Percentiles rank a stretch among this genome's conserved stretches.
These are phyloP conservation scores for Terrapene triunguis DNA, from an alignment of 2,113 vertebrate genomes.

Conservation along the genomic window DNA sequence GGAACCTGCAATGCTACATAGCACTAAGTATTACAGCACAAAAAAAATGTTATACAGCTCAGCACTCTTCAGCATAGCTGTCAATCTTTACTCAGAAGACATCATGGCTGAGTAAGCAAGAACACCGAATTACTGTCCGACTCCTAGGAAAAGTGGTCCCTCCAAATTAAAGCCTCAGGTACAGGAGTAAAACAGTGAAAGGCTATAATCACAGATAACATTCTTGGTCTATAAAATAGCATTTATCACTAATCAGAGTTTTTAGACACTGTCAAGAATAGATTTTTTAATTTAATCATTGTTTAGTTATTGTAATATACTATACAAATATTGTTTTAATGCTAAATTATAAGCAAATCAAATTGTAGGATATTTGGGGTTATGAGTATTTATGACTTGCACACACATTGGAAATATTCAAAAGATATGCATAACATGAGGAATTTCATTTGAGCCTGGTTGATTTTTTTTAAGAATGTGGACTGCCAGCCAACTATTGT, in stretches of 20 bases:
- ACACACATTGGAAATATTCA: background rate
- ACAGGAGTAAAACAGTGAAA: background rate
- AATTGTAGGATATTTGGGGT: background rate
- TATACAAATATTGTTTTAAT: background rate
- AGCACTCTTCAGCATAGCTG: background rate
- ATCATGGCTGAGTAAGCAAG: background rate
- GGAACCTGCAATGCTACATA: background rate
- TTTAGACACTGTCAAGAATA: background rate
- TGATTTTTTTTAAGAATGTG: slow-evolving; percentile 39
- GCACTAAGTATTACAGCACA: background rate
- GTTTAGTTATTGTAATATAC: background rate
- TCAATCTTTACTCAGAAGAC: slow-evolving; percentile 3
- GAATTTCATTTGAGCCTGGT: background rate
- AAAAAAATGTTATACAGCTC: background rate
- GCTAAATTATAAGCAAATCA: background rate
- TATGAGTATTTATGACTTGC: background rate
- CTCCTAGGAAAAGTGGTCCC: background rate
- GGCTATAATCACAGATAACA: background rate
- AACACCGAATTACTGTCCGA: background rate
- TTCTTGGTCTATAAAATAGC: background rate
- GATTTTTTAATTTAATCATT: background rate
- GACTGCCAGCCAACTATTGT: slow-evolving; percentile 19
- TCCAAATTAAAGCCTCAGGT: background rate
- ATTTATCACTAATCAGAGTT: background rate
- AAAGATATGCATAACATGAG: background rate